Conservation (phyloP, 2,888 invertebrate species). For the Drosophila cyrtoloma region DNA sequence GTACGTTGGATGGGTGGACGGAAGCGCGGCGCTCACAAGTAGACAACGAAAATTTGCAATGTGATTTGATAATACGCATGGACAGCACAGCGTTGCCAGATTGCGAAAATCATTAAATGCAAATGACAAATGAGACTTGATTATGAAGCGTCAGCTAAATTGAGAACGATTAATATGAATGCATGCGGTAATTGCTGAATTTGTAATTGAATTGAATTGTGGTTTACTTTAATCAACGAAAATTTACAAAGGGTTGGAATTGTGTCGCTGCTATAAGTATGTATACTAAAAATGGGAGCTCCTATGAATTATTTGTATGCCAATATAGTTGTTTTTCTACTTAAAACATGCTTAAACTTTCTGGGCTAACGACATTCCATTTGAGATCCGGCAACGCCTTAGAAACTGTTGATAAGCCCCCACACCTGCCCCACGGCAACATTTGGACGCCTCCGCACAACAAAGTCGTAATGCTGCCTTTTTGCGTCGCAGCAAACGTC, state of each 20-base stretch:
- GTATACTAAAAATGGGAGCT: not conserved
- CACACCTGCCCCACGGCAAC: conserved; percentile 58
- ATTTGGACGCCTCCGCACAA: conserved; percentile 37
- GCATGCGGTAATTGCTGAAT: not conserved
- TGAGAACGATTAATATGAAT: not conserved
- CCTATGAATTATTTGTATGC: not conserved
- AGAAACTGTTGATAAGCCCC: conserved; percentile 3
- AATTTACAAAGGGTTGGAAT: too few relatives aligned
- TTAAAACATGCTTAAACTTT: not conserved
- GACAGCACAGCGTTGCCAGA: conserved; percentile 41
- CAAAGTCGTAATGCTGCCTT: conserved; percentile 41
- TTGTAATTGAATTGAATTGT: not conserved
- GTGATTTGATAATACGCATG: conserved; percentile 31
- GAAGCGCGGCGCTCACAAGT: conserved; percentile 59
- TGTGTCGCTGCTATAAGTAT: not conserved
- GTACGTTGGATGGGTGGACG: conserved; percentile 45
- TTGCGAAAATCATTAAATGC: not conserved
- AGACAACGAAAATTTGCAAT: conserved; percentile 59
- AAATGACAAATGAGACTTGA: conserved; percentile 6
- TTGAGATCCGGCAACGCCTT: conserved; percentile 54
- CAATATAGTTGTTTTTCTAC: not conserved
- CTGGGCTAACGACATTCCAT: not conserved
- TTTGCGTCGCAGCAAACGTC: conserved; percentile 61
- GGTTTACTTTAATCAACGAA: not conserved
- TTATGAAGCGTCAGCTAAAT: not conserved